Conservation (phyloP, 2,888 invertebrate genomes). For the Leucania comma region DNA sequence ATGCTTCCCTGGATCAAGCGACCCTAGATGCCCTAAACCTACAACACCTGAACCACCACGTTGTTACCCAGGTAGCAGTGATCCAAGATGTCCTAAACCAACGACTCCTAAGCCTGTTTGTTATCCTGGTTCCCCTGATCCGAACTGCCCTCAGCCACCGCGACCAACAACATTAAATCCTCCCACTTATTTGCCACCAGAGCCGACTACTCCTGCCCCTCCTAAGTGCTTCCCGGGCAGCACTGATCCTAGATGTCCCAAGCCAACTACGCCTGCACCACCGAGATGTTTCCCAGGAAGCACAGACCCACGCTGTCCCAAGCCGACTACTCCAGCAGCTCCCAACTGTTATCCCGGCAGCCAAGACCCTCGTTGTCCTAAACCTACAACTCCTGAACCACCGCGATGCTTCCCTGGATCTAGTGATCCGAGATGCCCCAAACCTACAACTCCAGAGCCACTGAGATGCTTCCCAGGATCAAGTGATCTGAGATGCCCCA, state of each 20-base stretch:
- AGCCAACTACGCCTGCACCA: slow-evolving; percentile 42
- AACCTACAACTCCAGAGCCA: slow-evolving; percentile 55
- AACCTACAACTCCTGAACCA: slow-evolving; percentile 61
- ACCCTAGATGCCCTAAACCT: slow-evolving; percentile 66
- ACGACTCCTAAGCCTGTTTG: slow-evolving; percentile 53
- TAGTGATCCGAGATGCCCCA: slow-evolving; percentile 72
- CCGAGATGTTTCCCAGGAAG: slow-evolving; percentile 71
- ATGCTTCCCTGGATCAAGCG: slow-evolving; percentile 70
- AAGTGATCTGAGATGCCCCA: slow-evolving; percentile 29
- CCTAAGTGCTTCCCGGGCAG: slow-evolving; percentile 72
- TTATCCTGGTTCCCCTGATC: slow-evolving; percentile 66
- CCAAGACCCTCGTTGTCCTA: slow-evolving; percentile 71
- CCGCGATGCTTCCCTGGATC: slow-evolving; percentile 67
- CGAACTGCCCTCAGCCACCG: slow-evolving; percentile 70
- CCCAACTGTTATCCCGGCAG: slow-evolving; percentile 71
- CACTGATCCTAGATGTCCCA: slow-evolving; percentile 76
- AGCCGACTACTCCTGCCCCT: slow-evolving; percentile 65
- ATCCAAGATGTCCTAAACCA: slow-evolving; percentile 64
- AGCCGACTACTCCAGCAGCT: slow-evolving; percentile 61
- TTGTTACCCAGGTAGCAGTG: slow-evolving; percentile 62
- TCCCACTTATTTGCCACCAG: slow-evolving; percentile 23
- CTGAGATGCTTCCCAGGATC: slow-evolving; percentile 32
- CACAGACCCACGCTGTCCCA: slow-evolving; percentile 67
- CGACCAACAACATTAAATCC: slow-evolving; percentile 63
- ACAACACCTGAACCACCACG: slow-evolving; percentile 6